Base-by-base conservation (phyloP, 2,888 invertebrate genomes). In the Philhelius pedissequus region DNA sequence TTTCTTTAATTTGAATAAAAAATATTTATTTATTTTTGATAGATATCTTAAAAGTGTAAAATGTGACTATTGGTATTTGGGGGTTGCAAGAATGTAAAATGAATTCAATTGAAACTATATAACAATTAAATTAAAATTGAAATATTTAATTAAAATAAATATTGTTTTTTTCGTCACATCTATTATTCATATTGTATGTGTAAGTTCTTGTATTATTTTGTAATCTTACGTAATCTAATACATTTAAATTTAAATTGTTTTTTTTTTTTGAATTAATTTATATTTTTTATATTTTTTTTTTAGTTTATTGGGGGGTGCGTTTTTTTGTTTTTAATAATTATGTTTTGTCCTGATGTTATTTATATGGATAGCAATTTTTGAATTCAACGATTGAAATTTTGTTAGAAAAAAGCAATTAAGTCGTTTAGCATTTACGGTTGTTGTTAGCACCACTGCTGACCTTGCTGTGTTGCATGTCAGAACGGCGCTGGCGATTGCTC, bases 371-470 rank as follows among this genome's bases (percentile, higher is more conserved):
- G 70, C 64, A 30, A 13, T 40, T 20, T 52, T 68, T 54, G 22
- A 25, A 66, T 43, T 43, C 43, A 69, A 69, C 38, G 22, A 18
- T 70, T 30, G 58, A 18, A 64, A 54, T 38, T n/a, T 70, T 35
- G 20, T 18, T 30, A 22, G n/a, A 38, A 40, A 7, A 27, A 6
- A 25, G 5, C 11, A 30, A 30, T 43, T 58, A 18, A 30, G 20
- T 15, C 25, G 40, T 89, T 91, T 91, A 93, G 92, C 93, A 93
- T 92, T 94, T 94, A 90, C 94, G 93, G 89, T 94, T 94, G 90
- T 94, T 94, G 91, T 93, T 94, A 88, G 92, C 93, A 86, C 93
- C 92, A 87, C 93, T 93, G 88, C 92, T 91, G 87, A 92, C 89
- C 87, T 92, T 92, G 89, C 92, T 92, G 87, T 92, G 92, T 87